phyloP scores from a whole-genome alignment of 2,888 invertebrate species.

The Spodoptera littoralis region DNA sequence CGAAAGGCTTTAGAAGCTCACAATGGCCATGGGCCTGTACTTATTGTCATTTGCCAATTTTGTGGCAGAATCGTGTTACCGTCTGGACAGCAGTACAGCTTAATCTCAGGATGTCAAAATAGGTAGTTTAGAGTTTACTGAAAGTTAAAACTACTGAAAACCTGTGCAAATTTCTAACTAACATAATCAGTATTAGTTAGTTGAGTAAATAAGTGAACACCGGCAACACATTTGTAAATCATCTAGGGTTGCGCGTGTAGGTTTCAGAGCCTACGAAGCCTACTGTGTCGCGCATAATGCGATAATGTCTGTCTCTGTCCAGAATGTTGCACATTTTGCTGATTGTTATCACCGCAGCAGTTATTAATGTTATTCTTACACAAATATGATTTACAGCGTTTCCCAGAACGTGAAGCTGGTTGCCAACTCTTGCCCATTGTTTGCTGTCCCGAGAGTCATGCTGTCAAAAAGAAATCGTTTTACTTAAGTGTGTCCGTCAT shows the following conservation, averaged over 20 bases:
- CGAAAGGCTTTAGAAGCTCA: conserved; percentile 60
- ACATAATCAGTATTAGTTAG: too few species aligned
- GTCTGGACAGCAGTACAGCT: too few species aligned
- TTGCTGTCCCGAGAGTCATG: conserved; percentile 63
- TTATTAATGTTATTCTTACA: conserved; percentile 66
- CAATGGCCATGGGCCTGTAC: conserved; percentile 40
- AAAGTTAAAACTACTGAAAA: too few species aligned
- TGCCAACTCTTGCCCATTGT: conserved; percentile 84
- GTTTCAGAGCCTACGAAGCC: conserved; percentile 17
- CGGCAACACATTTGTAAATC: too few species aligned
- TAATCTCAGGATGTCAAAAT: conserved; percentile 13
- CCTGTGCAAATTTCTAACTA: too few species aligned
- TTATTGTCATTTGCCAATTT: conserved; percentile 59
- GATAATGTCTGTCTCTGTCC: conserved; percentile 23
- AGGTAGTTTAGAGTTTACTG: too few species aligned
- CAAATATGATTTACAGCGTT: conserved; percentile 81
- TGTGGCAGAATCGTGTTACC: conserved; percentile 67
- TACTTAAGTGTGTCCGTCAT: conserved; percentile 77
- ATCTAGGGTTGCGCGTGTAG: too few species aligned
- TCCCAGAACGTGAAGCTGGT: conserved; percentile 71
- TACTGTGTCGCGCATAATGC: not conserved
- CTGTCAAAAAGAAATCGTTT: conserved; percentile 68
- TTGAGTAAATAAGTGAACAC: too few species aligned
- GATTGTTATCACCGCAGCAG: conserved; percentile 53
- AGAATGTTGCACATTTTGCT: conserved; percentile 53